A percentile compares a stretch with the other conserved stretches of the same genome.
phyloP scores from a whole-genome alignment of 2,113 vertebrate species.

The Austrofundulus limnaeus region DNA sequence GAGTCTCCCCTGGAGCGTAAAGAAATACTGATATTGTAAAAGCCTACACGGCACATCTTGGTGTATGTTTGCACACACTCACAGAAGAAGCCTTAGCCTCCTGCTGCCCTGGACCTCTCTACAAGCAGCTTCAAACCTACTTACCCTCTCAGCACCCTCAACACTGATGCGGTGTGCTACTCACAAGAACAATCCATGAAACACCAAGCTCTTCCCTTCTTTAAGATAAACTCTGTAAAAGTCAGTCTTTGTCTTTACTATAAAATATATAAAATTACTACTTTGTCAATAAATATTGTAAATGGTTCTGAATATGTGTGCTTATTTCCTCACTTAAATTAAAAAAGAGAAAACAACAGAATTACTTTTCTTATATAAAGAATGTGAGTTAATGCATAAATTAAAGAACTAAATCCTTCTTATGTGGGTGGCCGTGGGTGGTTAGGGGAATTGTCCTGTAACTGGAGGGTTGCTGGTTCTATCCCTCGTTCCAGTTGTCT shows the following conservation, averaged over 20 bases:
- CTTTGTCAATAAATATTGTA: conserved; percentile 79
- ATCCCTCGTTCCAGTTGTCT: no score
- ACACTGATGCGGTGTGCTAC: conserved; percentile 58
- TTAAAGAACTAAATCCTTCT: no score
- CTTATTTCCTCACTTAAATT: conserved; percentile 5
- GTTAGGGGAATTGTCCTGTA: no score
- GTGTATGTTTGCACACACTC: conserved; percentile 78
- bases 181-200: conserved; percentile 59
- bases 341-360: background rate
- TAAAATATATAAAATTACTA: conserved; percentile 56
- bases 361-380: background rate
- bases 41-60: conserved; percentile 55
- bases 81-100: conserved; percentile 77
- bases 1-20: conserved; percentile 30
- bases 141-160: conserved; percentile 32
- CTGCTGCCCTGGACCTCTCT: conserved; percentile 62
- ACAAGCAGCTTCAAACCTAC: conserved; percentile 52
- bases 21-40: conserved; percentile 45
- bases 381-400: background rate
- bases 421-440: no score
- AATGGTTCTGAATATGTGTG: conserved; percentile 60
- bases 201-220: conserved; percentile 50
- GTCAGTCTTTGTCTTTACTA: conserved; percentile 67
- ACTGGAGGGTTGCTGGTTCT: no score
- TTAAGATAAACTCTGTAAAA: conserved; percentile 53